These are phyloP conservation scores for Anhinga rufa DNA, from an alignment of 2,113 vertebrate genomes.

Conservation along the genomic window DNA sequence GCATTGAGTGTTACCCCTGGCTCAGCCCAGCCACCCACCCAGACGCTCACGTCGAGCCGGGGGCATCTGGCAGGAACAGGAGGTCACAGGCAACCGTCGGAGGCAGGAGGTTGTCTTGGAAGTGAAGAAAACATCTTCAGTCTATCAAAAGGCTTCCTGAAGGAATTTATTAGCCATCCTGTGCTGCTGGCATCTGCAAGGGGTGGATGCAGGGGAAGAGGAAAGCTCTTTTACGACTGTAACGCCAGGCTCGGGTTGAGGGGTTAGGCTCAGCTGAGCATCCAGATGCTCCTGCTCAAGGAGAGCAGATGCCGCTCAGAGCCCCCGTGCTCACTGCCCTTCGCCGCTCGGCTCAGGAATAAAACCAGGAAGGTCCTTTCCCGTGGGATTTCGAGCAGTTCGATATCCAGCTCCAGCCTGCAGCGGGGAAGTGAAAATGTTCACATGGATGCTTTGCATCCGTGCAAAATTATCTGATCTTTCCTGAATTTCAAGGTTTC, in stretches of 20 bases:
- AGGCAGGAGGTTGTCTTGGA: background rate
- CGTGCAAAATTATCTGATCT: background rate
- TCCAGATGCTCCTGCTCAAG: background rate
- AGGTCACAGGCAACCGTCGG: background rate
- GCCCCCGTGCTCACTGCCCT: accelerated
- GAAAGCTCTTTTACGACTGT: background rate
- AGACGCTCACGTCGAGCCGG: accelerated
- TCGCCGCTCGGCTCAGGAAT: background rate
- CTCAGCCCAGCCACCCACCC: background rate
- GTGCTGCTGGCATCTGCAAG: background rate
- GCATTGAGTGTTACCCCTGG: background rate
- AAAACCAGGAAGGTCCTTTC: background rate
- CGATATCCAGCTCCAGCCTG: background rate
- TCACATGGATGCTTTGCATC: background rate
- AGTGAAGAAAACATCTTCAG: background rate
- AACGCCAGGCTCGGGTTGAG: background rate
- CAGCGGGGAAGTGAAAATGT: background rate
- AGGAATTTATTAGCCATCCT: background rate
- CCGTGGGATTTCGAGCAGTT: background rate
- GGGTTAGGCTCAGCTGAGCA: background rate
- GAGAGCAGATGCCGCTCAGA: background rate
- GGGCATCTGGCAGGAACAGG: background rate
- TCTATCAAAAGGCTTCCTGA: background rate
- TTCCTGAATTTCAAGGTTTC: background rate
- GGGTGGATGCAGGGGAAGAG: background rate